These are phyloP conservation scores for Eretmochelys imbricata DNA, from an alignment of 2,113 vertebrate species.

Conservation along the genomic window DNA sequence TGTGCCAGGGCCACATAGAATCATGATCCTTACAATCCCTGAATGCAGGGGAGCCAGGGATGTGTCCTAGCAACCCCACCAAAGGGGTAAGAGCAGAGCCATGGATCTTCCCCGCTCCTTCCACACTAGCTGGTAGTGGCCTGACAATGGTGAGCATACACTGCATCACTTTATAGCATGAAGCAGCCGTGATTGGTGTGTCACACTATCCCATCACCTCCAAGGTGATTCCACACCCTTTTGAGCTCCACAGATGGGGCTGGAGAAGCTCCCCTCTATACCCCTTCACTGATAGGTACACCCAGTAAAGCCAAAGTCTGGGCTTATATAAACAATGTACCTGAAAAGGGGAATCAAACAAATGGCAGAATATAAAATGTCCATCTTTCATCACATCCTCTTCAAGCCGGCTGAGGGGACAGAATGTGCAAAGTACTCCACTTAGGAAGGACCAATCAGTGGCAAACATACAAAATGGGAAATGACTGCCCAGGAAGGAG, in stretches of 20 bases:
- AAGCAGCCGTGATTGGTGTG: neutral
- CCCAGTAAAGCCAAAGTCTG: neutral
- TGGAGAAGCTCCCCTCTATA: neutral
- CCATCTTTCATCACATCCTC: neutral
- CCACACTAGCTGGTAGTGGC: too few relatives aligned
- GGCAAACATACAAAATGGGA: too few relatives aligned
- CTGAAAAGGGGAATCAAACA: neutral
- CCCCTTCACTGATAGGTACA: neutral
- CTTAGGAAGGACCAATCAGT: too few relatives aligned
- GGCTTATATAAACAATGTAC: neutral
- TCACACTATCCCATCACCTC: neutral
- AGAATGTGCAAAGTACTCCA: too few relatives aligned
- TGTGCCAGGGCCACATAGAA: too few relatives aligned
- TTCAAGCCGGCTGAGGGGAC: neutral
- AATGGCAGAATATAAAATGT: neutral
- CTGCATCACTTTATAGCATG: too few relatives aligned
- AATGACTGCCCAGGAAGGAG: too few relatives aligned
- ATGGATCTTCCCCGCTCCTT: neutral
- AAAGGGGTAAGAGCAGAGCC: neutral
- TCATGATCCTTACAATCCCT: too few relatives aligned
- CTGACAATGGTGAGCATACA: too few relatives aligned
- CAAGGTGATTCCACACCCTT: neutral
- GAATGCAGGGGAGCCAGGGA: too few relatives aligned
- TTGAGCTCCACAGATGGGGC: neutral
- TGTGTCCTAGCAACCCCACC: neutral